Evolutionary conservation across 2,888 invertebrate genomes (phyloP), one percentile per base, ranked within the genome.

Genomic region (Amiota mariae): DNA sequence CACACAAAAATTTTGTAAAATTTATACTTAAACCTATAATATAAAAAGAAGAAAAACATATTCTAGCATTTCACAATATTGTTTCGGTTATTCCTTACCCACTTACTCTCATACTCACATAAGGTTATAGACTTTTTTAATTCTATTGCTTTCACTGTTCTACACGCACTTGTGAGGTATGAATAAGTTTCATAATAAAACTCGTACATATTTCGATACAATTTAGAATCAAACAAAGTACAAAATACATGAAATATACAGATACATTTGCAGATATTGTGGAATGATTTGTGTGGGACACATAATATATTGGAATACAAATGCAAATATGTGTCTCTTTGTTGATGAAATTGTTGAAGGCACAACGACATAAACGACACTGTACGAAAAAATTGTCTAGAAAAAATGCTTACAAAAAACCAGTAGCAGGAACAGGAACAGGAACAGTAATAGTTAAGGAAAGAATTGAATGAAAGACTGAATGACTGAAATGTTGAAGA

Each of bases 311-410:
- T 51, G 18, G 51, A 49, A 51, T 51, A 68, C 67, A 68, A 68
- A 68, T 68, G 67, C 67, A 68, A 68, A 68, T 68, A 54, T 24
- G 24, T 51, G 20, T 68, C 13, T 24, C 24, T 51, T 54, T 51
- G 54, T 24, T 36, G 36, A 36, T 36, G 18, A 24, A 20, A 54
- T 13, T 36, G 24, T 36, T 36, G 36, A 36, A 36, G 36, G 6
- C 36, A 36, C 36, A 36, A 36, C 36, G 8, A 20, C n/a, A n/a
- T 0, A 20, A 11, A 51, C 51, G 24, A 36, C 36, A 36, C 15
- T 12, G 15, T 67, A 59, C 15, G 49, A 46, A 67, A 49, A 47
- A 67, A 49, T 10, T 46, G 49, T n/a, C 4, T 51, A 51, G 6
- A 51, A 51, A 51, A 51, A 8, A 1, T n/a, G 10, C 54, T 0